phyloP scores from a whole-genome alignment of 2,888 invertebrate species.

The Agapostemon virescens region DNA sequence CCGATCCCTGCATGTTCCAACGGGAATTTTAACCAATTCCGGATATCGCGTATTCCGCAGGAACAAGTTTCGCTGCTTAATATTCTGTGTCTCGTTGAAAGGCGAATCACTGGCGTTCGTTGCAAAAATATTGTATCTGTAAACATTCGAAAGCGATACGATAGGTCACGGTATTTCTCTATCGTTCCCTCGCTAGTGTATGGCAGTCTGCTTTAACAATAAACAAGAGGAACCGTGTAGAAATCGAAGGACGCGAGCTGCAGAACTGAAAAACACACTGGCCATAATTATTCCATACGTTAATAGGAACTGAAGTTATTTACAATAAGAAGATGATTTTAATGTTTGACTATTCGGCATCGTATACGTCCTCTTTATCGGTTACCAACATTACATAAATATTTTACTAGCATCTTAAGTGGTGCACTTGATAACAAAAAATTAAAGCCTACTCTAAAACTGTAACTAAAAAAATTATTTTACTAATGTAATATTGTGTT shows the following conservation, averaged over 20 bases:
- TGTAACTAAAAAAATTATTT: too few species aligned
- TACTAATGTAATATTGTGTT: too few species aligned
- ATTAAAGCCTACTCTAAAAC: too few species aligned
- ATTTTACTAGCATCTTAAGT: too few species aligned
- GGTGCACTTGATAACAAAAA: too few species aligned
- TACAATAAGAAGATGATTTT: too few species aligned
- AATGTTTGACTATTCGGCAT: too few species aligned
- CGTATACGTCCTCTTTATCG: too few species aligned
- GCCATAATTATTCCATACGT: too few species aligned
- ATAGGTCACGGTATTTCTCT: background rate
- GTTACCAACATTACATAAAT: too few species aligned
- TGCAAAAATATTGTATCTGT: background rate
- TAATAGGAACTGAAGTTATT: too few species aligned
- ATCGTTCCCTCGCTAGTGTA: background rate
- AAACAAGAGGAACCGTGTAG: too few species aligned
- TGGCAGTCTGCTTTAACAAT: background rate
- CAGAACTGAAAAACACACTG: background rate
- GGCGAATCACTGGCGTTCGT: background rate
- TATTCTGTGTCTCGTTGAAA: background rate
- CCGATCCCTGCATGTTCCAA: background rate
- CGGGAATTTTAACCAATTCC: background rate
- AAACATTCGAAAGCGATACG: background rate
- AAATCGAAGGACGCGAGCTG: background rate
- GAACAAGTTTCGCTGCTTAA: conserved; percentile 7
- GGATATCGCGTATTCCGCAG: background rate